Base-by-base conservation (phyloP, 2,113 vertebrate genomes). In the Loxodonta africana region DNA sequence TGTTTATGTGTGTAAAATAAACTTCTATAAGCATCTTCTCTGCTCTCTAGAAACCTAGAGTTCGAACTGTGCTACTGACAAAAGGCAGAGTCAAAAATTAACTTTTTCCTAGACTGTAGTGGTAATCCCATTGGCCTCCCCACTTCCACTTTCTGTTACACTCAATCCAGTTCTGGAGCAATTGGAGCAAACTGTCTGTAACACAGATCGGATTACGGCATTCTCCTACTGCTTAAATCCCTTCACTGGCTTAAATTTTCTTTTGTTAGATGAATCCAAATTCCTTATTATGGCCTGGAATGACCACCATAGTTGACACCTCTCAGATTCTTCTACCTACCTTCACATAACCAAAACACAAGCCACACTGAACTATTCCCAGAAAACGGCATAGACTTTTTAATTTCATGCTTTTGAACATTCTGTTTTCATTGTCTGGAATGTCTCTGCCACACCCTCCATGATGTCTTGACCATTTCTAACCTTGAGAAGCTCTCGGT, bases 331-430 rank as follows among this genome's bases (percentile, higher is more conserved):
- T 37, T 81, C 44, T 51, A 44, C 3, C 2, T 53, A 60, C 1
- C 57, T 33, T 74, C 77, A 88, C 26, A 74, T 76, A 69, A 76
- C 3, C 53, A 69, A 95, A 96, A 62, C 46, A 96, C 84, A 94
- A 94, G 82, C 76, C 44, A 94, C 48, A 82, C 77, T 96, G 63
- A 21, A 60, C 17, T 88, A 73, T 91, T 91, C 17, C 8, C 37
- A 71, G 73, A 90, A 83, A 78, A 86, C 12, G 48, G 25, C 44
- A 83, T n/a, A 65, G 41, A 69, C 14, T 76, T 69, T 90, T 60
- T 46, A 91, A 46, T 85, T 46, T 6, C 8, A 63, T 77, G 65
- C 28, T 30, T 81, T 82, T 91, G 63, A 95, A 65, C 48, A 96
- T 63, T 77, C 41, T 91, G 3, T 53, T 95, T n/a, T 63, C 60